A percentile compares a stretch with the other conserved stretches of the same genome.
phyloP scores from a whole-genome alignment of 2,797 vertebrate genomes.

The Brachyrhaphis roseni region DNA sequence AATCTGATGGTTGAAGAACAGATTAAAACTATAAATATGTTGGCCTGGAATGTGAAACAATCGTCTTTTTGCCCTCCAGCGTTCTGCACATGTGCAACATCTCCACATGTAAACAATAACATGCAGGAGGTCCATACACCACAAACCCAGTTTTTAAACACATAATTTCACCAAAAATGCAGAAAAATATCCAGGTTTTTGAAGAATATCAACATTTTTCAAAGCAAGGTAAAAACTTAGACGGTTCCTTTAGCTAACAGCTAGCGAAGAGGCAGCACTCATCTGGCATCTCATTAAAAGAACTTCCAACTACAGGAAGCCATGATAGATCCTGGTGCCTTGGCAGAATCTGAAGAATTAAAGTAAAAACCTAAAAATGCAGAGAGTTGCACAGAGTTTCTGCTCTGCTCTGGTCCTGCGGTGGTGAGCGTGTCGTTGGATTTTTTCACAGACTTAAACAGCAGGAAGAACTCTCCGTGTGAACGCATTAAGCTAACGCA shows the following conservation, averaged over 20 bases:
- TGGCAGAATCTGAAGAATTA: conserved; percentile 4
- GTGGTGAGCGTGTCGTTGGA: conserved; percentile 36
- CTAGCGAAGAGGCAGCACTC: neutral
- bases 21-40: too few relatives aligned
- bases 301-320: neutral
- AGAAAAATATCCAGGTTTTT: too few relatives aligned
- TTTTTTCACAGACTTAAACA: conserved; percentile 35
- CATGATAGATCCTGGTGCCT: neutral
- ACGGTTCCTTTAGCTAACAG: neutral
- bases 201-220: neutral
- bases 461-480: conserved; percentile 14
- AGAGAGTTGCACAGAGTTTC: neutral
- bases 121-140: too few relatives aligned
- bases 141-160: neutral
- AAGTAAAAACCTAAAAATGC: conserved; percentile 7
- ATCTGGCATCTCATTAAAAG: neutral
- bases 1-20: too few relatives aligned
- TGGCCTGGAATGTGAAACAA: too few relatives aligned
- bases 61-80: too few relatives aligned
- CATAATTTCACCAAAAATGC: too few relatives aligned
- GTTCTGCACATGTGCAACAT: neutral
- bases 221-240: too few relatives aligned
- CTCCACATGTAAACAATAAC: too few relatives aligned
- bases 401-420: conserved; percentile 54
- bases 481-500: conserved; percentile 13